Percentiles rank a stretch among this genome's conserved stretches.
Evolutionary conservation across 2,888 invertebrate species (phyloP).

Genomic region (Aleiodes alternator): DNA sequence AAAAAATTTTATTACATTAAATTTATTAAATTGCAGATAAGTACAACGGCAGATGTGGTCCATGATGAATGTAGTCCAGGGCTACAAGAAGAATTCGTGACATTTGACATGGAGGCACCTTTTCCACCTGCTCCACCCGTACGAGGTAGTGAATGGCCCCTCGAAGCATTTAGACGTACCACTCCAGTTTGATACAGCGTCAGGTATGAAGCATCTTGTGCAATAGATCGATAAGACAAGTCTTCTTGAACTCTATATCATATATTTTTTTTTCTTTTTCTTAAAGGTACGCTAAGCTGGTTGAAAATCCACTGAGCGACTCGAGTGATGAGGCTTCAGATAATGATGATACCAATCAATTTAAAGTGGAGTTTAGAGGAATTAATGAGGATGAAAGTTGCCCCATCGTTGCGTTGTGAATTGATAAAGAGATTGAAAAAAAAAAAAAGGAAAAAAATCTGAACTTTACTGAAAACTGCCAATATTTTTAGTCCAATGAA

Average conservation of each 20-base stretch:
- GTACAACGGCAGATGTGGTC: constrained; percentile 79
- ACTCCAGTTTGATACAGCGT: constrained; percentile 76
- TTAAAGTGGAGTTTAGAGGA: constrained; percentile 40
- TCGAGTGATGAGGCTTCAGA: constrained; percentile 60
- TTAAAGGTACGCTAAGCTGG: constrained; percentile 69
- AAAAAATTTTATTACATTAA: neutral
- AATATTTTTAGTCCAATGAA: constrained; percentile 4
- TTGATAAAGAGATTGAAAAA: no score
- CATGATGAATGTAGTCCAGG: constrained; percentile 76
- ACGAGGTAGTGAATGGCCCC: constrained; percentile 76
- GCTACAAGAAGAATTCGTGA: constrained; percentile 81
- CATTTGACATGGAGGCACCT: constrained; percentile 82
- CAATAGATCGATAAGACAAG: constrained; percentile 6
- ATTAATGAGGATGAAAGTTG: constrained; percentile 36
- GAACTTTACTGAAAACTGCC: constrained; percentile 15
- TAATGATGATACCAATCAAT: constrained; percentile 59
- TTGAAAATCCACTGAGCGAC: constrained; percentile 59
- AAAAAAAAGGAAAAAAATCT: no score
- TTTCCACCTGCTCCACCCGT: constrained; percentile 73
- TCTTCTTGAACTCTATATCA: no score
- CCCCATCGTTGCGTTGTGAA: constrained; percentile 23
- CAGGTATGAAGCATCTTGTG: constrained; percentile 59
- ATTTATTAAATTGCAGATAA: constrained; percentile 72
- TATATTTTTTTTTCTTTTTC: constrained; percentile 19
- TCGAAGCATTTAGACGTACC: constrained; percentile 74